Evolutionary conservation across 2,113 vertebrate genomes (phyloP), one percentile per base, ranked within the genome.

Genomic region (Rhinichthys klamathensis): DNA sequence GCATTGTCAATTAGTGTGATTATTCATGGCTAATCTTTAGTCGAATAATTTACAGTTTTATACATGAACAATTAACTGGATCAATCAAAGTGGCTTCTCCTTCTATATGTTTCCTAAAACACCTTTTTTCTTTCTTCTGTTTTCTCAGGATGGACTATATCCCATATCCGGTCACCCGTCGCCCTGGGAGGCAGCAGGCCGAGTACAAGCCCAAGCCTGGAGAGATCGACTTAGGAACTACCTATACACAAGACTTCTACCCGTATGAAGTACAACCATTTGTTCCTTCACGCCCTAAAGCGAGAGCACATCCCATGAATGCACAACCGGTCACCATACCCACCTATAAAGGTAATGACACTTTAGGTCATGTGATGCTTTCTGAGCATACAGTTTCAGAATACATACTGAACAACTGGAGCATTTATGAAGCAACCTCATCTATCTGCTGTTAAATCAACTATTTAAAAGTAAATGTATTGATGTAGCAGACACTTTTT

Each of bases 291-390:
- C 94, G 88, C 81, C 96, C 96, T 27, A 81, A 80, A 91, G 93
- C 96, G 83, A 93, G 91, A 90, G 87, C 76, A 2, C 87, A 89
- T 15, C 25, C 73, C n/a, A 87, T 85, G 70, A 87, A 77, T 49
- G 92, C 91, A 51, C 96, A 95, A 87, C 1, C 96, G 91, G 94
- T 95, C 78, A 94, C 95, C 1, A 60, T 96, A 87, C 96, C 97
- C 83, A 97, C 96, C 69, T 97, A 97, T 72, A 94, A 91, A 96
- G 96, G 96, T 97, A 88, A 80, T 72, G 49, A 32, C 30, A 38
- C 10, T n/a, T 21, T 38, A n/a, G 21, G 9, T 56, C 27, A 56
- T 41, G 76, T 78, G 32, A 56, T 60, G 9, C 4, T 76, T 78
- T 38, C 12, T 61, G 32, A 80, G 23, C 13, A 4, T 41, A 4